A percentile compares a stretch with the other conserved stretches of the same genome.
Evolutionary conservation across 2,888 invertebrate genomes (phyloP).

Genomic region (Neoascia interrupta): DNA sequence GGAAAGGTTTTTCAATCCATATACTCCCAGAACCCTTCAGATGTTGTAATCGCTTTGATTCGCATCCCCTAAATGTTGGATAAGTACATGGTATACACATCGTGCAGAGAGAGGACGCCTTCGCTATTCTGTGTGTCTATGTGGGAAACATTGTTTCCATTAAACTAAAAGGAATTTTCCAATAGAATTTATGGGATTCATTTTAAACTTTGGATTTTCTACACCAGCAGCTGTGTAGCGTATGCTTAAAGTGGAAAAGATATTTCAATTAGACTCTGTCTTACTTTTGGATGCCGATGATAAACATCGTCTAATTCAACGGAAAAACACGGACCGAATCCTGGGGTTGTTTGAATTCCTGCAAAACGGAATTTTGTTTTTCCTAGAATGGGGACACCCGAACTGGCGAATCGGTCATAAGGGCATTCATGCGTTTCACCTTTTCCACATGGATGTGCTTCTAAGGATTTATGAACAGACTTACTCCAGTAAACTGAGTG

Average conservation of each 20-base stretch:
- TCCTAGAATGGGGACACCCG: too few species aligned
- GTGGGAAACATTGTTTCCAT: slow-evolving; percentile 50
- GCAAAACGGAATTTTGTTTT: too few species aligned
- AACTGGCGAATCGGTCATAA: too few species aligned
- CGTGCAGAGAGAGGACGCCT: neutral
- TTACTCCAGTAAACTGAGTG: too few species aligned
- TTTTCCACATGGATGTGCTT: too few species aligned
- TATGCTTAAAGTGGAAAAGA: slow-evolving; percentile 9
- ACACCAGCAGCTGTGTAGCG: neutral
- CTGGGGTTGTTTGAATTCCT: neutral
- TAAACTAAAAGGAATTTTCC: slow-evolving; percentile 57
- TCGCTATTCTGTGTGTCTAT: neutral
- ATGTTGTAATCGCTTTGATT: slow-evolving; percentile 16
- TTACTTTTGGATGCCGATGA: neutral
- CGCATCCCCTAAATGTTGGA: slow-evolving; percentile 37
- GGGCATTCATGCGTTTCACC: too few species aligned
- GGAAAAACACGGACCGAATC: too few species aligned
- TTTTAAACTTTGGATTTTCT: slow-evolving; percentile 47
- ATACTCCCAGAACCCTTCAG: neutral
- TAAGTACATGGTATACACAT: neutral
- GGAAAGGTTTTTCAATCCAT: slow-evolving; percentile 18
- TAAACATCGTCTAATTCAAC: slow-evolving; percentile 20
- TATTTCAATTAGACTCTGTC: slow-evolving; percentile 50
- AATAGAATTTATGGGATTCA: slow-evolving; percentile 59
- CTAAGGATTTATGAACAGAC: too few species aligned